Evolutionary conservation across 2,888 invertebrate species (phyloP).

Genomic region (Nebria salina): DNA sequence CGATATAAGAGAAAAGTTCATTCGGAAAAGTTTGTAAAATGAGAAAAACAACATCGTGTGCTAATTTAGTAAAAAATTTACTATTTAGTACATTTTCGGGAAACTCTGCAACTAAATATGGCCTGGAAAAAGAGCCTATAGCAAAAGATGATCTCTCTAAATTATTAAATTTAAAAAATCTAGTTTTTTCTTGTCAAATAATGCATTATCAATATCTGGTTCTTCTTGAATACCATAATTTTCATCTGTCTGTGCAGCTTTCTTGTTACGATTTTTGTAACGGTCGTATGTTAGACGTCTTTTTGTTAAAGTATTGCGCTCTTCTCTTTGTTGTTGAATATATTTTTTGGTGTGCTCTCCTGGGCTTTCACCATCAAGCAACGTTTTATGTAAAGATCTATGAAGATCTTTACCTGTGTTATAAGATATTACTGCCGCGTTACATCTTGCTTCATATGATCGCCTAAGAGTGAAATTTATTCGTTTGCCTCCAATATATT

Average conservation of each 20-base stretch:
- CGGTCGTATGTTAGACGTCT: too few relatives aligned
- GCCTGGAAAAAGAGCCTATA: too few relatives aligned
- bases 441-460: conserved; percentile 28
- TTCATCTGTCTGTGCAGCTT: neutral
- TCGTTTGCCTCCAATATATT: conserved; percentile 35
- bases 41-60: too few relatives aligned
- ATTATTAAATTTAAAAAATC: conserved; percentile 17
- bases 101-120: too few relatives aligned
- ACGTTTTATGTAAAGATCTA: conserved; percentile 9
- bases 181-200: conserved; percentile 12
- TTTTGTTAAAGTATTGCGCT: too few relatives aligned
- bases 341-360: conserved; percentile 16
- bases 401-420: conserved; percentile 15
- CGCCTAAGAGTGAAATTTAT: neutral
- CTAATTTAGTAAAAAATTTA: too few relatives aligned
- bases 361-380: conserved; percentile 5
- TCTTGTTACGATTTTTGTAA: too few relatives aligned
- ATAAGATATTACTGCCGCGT: conserved; percentile 24
- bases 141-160: too few relatives aligned
- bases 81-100: too few relatives aligned
- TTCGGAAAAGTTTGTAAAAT: too few relatives aligned
- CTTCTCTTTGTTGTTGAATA: neutral
- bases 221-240: conserved; percentile 20
- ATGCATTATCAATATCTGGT: conserved; percentile 22
- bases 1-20: too few relatives aligned